phyloP scores from a whole-genome alignment of 2,113 vertebrate genomes.

The Lanius collurio region DNA sequence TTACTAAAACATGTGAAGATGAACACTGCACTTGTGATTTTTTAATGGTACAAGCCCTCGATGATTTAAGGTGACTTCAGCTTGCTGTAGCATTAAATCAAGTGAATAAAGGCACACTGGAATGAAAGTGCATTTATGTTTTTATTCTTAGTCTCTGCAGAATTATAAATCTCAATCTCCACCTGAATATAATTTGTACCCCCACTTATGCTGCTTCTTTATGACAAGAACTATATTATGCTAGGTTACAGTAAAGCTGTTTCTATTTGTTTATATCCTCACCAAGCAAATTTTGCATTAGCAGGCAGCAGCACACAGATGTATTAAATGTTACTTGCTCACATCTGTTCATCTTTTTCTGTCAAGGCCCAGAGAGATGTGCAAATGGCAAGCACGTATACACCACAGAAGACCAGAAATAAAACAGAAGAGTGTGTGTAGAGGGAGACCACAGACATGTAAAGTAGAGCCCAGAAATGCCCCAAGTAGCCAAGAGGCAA shows the following conservation, averaged over 20 bases:
- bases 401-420: neutral
- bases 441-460: neutral
- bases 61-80: constrained; percentile 30
- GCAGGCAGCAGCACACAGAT: neutral
- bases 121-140: constrained; percentile 43
- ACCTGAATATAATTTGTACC: neutral
- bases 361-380: neutral
- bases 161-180: constrained; percentile 43
- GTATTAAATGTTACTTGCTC: neutral
- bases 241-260: neutral
- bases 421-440: neutral
- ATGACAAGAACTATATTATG: neutral
- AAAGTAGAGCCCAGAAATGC: neutral
- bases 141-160: constrained; percentile 42
- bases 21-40: constrained; percentile 6
- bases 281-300: neutral
- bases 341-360: neutral
- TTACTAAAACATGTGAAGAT: constrained; percentile 12
- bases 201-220: neutral
- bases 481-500: neutral
- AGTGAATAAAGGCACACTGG: constrained; percentile 13
- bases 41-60: neutral
- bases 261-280: neutral
- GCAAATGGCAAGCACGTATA: neutral
- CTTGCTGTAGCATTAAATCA: constrained; percentile 26